Conservation (phyloP, 2,888 invertebrate genomes). For the Tubulanus polymorphus region DNA sequence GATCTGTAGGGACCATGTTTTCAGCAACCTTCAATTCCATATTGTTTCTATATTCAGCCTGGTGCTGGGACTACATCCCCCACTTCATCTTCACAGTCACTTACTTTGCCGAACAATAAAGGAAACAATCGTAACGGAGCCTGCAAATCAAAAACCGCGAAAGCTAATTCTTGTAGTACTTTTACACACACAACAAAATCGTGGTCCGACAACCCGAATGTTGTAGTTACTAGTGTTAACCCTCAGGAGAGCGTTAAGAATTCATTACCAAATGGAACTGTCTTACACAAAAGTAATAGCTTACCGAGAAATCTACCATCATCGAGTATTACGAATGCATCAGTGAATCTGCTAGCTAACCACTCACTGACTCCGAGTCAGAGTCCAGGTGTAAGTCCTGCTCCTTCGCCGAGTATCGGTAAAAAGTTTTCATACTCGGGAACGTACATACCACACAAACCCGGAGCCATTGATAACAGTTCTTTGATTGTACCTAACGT, state of each 20-base stretch:
- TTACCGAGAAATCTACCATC: neutral
- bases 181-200: no score
- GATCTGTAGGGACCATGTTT: no score
- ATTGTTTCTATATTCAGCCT: no score
- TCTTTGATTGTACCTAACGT: conserved; percentile 64
- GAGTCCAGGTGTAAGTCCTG: conserved; percentile 23
- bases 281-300: neutral
- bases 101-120: no score
- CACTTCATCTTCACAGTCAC: no score
- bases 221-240: neutral
- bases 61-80: no score
- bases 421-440: conserved; percentile 22
- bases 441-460: conserved; percentile 47
- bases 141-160: no score
- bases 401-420: conserved; percentile 34
- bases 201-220: neutral
- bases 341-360: neutral
- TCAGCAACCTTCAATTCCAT: no score
- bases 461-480: conserved; percentile 75
- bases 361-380: neutral
- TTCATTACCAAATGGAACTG: neutral
- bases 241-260: neutral
- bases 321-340: no score
- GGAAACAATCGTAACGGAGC: no score
- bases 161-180: no score